Base-by-base conservation (phyloP, 2,888 invertebrate genomes). In the Thumatha senex region DNA sequence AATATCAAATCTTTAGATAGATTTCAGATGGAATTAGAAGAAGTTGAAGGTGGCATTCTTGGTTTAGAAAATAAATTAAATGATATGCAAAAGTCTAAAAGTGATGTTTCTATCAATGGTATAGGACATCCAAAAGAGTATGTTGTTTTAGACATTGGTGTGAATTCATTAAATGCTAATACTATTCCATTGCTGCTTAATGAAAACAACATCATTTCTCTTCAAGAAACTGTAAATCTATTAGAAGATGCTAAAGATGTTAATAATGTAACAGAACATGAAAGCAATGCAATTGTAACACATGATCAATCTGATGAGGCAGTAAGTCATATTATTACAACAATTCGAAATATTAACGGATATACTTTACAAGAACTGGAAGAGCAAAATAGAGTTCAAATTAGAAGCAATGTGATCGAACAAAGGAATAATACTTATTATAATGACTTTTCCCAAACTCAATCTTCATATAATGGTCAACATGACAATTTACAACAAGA, bases 401-500 rank as follows among this genome's bases (percentile, higher is more conserved):
- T 24, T 24, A 5, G 5, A 24, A 24, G 2, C 18, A 24, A 24
- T 24, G 18, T 4, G 2, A 29, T 34, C 29, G 18, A 24, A 24
- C 12, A 24, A 13, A 18, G 12, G 5, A 35, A 24, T 9, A 40
- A 36, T 24, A 41, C 7, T 11, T 1, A 18, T 2, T 1, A 12
- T 12, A 13, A 40, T 40, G 18, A 10, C 8, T 24, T n/a, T 30
- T 11, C 0, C 8, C 10, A 44, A 5, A 11, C n/a, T 34, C 0
- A 35, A 41, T 10, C 4, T 15, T 0, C n/a, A 30, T n/a, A 1
- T 14, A 38, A 45, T 15, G 15, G 14, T 7, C 7, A 29, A 58
- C 51, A n/a, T 51, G 63, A 41, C 56, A 51, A 39, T 10, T 4
- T 38, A 24, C n/a, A 0, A 8, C 14, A 12, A 39, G 11, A 13